Evolutionary conservation across 2,113 vertebrate species (phyloP), one percentile per base, ranked within the genome.

Genomic region (Macroglossus sobrinus): DNA sequence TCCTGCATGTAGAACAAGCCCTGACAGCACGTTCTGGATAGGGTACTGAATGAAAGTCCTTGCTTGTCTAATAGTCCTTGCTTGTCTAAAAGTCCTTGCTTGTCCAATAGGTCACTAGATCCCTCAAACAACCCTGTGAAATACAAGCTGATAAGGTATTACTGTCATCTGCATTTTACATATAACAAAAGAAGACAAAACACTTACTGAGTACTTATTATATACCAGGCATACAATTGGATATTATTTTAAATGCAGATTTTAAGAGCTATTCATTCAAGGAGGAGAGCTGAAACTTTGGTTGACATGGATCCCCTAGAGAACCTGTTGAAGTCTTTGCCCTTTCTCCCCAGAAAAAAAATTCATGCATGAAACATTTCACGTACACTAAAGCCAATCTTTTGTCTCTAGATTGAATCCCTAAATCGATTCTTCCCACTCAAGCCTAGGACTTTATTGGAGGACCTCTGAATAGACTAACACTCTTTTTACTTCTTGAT

Each of bases 261-360:
- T 95, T 74, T 95, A 89, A 80, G 93, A 95, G 57, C 21, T 59
- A 93, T 71, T 93, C n/a, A 91, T 90, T 91, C 66, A 81, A 33
- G 82, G 15, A 89, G 57, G 26, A 71, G 11, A 1, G 35, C 10
- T 85, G 35, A 94, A 55, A 33, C 40, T 89, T 64, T 89, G 89
- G 57, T 24, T 82, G 68, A 50, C 5, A 69, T 64, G 38, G n/a
- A 30, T 22, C 26, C 38, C 59, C 8, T 53, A 63, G 43, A 92
- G 26, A 75, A 94, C 8, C 35, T 86, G 18, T 28, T 80, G 43
- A 94, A 91, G 79, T 5, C 12, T 79, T 75, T 45, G 57, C 53
- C n/a, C 35, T 76, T 75, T 75, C 12, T 89, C 18, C 2, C 38
- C 26, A 82, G 85, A 81, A 91, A 93, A 50, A 86, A 47, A 94